Percentiles rank a stretch among this genome's conserved stretches.
Conservation (phyloP, 2,113 vertebrate genomes). For the human region DNA sequence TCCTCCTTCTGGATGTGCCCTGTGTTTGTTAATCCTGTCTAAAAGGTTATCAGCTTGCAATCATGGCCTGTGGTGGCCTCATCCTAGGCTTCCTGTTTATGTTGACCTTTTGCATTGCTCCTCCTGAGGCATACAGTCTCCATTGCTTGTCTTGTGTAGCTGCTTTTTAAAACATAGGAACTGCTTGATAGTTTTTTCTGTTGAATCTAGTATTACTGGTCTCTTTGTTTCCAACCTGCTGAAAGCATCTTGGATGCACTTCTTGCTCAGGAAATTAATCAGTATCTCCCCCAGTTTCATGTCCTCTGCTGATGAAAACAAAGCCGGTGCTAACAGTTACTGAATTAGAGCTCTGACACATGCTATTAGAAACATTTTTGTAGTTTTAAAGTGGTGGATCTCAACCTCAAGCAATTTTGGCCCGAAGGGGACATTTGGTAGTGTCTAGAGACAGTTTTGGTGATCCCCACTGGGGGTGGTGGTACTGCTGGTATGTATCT, state of each 20-base stretch:
- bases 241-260: not conserved
- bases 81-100: not conserved
- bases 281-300: not conserved
- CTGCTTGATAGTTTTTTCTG: not conserved
- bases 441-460: not conserved
- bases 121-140: not conserved
- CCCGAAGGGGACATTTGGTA: not conserved
- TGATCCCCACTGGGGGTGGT: not conserved
- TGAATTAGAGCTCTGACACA: not conserved
- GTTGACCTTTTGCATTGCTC: not conserved
- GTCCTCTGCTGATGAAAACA: not conserved
- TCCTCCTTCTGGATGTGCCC: accelerated
- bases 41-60: not conserved
- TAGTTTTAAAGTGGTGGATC: not conserved
- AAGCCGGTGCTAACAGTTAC: not conserved
- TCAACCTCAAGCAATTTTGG: not conserved
- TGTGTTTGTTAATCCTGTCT: not conserved
- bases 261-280: not conserved
- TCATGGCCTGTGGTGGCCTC: not conserved
- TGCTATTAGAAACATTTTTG: not conserved
- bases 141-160: not conserved
- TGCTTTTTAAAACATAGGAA: not conserved
- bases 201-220: not conserved
- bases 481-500: not conserved
- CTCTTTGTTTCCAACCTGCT: not conserved